Conservation (phyloP, 2,797 vertebrate genomes). For the Notolabrus celidotus region DNA sequence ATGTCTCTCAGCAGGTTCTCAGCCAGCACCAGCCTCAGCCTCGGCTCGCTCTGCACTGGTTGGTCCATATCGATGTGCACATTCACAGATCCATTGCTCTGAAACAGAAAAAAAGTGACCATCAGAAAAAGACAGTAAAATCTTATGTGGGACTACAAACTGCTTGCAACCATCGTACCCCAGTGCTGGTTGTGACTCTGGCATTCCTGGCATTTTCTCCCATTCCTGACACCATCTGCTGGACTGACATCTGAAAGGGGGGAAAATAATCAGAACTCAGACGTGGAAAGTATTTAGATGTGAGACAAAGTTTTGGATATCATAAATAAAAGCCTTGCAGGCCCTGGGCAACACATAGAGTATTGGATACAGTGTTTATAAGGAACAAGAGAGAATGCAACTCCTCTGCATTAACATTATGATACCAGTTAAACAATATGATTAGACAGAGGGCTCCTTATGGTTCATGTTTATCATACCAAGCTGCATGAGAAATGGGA, state of each 20-base stretch:
- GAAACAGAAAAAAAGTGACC: slow-evolving; percentile 34
- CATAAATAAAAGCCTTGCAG: background rate
- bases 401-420: no score
- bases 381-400: background rate
- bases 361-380: no score
- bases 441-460: no score
- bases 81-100: slow-evolving; percentile 91
- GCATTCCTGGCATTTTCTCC: slow-evolving; percentile 84
- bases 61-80: slow-evolving; percentile 95
- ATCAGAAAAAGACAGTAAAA: background rate
- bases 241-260: slow-evolving; percentile 85
- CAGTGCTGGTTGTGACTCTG: slow-evolving; percentile 85
- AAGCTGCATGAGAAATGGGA: no score
- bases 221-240: slow-evolving; percentile 87
- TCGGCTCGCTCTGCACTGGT: slow-evolving; percentile 89
- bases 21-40: slow-evolving; percentile 90
- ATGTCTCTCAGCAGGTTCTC: slow-evolving; percentile 92
- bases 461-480: no score
- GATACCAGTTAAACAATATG: no score
- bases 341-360: no score
- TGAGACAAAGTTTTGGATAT: background rate
- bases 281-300: background rate
- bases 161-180: slow-evolving; percentile 72
- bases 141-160: background rate
- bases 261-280: background rate